Percentiles rank a stretch among this genome's conserved stretches.
Evolutionary conservation across 2,888 invertebrate species (phyloP).

Genomic region (Willowsia nigromaculata): DNA sequence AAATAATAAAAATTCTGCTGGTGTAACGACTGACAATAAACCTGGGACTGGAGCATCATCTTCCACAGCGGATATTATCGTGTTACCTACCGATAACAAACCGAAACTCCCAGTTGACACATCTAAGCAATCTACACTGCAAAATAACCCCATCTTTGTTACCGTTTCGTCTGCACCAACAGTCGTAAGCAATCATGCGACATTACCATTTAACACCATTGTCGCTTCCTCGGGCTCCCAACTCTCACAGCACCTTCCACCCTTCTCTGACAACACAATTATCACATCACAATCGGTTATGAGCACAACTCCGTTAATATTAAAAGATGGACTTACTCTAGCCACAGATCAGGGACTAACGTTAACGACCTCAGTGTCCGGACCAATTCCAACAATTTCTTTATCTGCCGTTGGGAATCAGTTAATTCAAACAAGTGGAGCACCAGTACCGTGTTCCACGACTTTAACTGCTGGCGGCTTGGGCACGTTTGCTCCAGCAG

Average conservation of each 20-base stretch:
- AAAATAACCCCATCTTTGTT: conserved; percentile 22
- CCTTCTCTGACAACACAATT: conserved; percentile 56
- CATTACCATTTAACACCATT: conserved; percentile 39
- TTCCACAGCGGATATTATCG: conserved; percentile 21
- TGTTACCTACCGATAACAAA: conserved; percentile 34
- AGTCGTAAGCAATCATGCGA: background rate
- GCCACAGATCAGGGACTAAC: conserved; percentile 65
- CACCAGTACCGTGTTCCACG: conserved; percentile 54
- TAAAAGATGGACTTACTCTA: conserved; percentile 66
- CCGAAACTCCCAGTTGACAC: conserved; percentile 54
- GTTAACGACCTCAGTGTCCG: conserved; percentile 62
- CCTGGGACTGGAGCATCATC: background rate
- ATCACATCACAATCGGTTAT: conserved; percentile 66
- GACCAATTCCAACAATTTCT: conserved; percentile 62
- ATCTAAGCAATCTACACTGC: background rate
- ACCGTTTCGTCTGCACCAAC: conserved; percentile 19
- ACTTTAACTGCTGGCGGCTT: conserved; percentile 61
- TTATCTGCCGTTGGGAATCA: conserved; percentile 67
- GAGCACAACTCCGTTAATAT: conserved; percentile 66
- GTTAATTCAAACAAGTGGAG: conserved; percentile 65
- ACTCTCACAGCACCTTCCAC: conserved; percentile 15
- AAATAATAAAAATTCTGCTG: conserved; percentile 33
- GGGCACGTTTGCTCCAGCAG: conserved; percentile 36
- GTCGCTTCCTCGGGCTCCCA: conserved; percentile 49
- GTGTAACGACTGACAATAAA: conserved; percentile 17